Evolutionary conservation across 2,797 vertebrate species (phyloP).

Genomic region (Euthynnus affinis): DNA sequence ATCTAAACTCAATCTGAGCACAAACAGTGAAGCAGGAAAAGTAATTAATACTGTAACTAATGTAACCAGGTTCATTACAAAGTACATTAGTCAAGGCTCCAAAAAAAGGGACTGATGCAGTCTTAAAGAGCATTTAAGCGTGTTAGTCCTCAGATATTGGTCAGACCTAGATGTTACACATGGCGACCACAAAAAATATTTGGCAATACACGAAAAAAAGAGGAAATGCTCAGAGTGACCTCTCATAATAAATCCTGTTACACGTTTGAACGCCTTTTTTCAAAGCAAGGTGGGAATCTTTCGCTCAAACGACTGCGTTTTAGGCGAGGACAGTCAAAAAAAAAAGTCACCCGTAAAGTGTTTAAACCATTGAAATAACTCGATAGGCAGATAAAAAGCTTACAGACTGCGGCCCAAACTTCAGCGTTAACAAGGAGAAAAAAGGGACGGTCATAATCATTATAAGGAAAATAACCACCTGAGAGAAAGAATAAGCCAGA

Average conservation of each 20-base stretch:
- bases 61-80: neutral
- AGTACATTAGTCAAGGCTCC: neutral
- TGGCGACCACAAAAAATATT: neutral
- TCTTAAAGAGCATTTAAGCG: neutral
- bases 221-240: neutral
- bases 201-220: neutral
- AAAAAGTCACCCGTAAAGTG: neutral
- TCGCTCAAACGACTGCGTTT: too few species aligned
- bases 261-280: neutral
- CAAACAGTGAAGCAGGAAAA: slow-evolving; percentile 7
- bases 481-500: slow-evolving; percentile 3
- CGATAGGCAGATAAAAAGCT: neutral
- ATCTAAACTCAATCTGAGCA: neutral
- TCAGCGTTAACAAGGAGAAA: too few species aligned
- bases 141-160: neutral
- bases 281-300: neutral
- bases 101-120: neutral
- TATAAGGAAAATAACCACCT: neutral
- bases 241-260: neutral
- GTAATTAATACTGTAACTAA: neutral
- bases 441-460: neutral
- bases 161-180: neutral
- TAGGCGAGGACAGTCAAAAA: neutral
- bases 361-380: slow-evolving; percentile 2
- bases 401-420: neutral